phyloP scores from a whole-genome alignment of 1,140 invertebrate species.

The Copidosoma floridanum region DNA sequence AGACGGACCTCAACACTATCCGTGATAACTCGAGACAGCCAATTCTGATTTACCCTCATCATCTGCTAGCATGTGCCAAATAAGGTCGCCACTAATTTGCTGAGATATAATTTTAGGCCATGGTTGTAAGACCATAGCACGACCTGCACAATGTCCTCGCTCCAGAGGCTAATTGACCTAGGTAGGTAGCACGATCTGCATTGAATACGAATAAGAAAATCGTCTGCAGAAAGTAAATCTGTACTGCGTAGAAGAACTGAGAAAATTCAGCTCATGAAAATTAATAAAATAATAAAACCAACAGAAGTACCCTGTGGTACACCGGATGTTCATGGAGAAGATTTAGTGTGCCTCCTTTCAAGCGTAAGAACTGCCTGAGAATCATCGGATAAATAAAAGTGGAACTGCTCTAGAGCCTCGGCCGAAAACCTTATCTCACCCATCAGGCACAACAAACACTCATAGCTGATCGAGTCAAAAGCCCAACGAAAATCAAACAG shows the following conservation, averaged over 20 bases:
- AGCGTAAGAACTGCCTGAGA: neutral
- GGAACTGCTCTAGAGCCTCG: neutral
- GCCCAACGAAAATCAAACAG: no score
- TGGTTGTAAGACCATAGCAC: neutral
- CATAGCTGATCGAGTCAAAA: no score
- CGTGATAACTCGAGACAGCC: neutral
- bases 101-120: no score
- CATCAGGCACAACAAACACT: neutral
- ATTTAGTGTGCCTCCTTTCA: neutral
- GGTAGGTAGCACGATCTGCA: neutral
- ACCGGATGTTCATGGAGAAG: neutral
- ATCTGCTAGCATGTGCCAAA: no score
- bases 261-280: neutral
- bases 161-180: neutral
- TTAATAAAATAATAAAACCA: neutral
- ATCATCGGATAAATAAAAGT: neutral
- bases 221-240: neutral
- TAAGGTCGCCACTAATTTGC: no score
- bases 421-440: neutral
- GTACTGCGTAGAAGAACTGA: neutral
- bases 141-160: neutral
- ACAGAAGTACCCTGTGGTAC: neutral
- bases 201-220: neutral
- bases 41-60: no score
- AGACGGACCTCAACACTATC: neutral